Conservation (phyloP, 2,888 invertebrate species). For the Chrysolina americana region DNA sequence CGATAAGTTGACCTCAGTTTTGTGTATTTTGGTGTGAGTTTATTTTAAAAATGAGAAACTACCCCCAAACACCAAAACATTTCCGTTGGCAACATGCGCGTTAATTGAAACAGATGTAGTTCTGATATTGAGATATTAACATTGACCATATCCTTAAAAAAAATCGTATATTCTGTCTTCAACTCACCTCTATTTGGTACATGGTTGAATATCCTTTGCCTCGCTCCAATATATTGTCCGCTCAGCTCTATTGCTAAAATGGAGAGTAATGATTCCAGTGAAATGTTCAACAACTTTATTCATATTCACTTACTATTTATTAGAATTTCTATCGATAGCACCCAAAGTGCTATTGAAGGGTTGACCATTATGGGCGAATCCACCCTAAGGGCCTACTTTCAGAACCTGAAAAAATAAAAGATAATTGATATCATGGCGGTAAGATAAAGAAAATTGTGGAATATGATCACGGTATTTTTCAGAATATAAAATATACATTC, state of each 20-base stretch:
- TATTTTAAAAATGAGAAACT: no score
- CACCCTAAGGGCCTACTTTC: conserved; percentile 10
- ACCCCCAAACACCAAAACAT: no score
- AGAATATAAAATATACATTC: no score
- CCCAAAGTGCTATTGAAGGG: conserved; percentile 46
- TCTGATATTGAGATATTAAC: not conserved
- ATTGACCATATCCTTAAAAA: no score
- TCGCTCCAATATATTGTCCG: conserved; percentile 55
- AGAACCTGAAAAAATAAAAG: conserved; percentile 30
- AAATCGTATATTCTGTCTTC: no score
- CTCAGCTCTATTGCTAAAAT: conserved; percentile 43
- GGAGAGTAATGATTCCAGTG: not conserved
- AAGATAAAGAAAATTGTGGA: no score
- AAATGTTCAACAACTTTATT: not conserved
- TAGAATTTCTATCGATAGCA: conserved; percentile 46
- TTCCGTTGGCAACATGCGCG: no score
- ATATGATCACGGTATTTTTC: not conserved
- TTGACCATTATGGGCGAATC: conserved; percentile 41
- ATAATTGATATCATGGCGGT: no score
- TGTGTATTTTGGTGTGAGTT: no score
- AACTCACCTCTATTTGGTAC: conserved; percentile 61
- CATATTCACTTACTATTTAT: conserved; percentile 48
- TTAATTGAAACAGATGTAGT: no score
- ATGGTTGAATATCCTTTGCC: conserved; percentile 58
- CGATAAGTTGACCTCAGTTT: no score